A percentile compares a stretch with the other conserved stretches of the same genome.
phyloP scores from a whole-genome alignment of 2,113 vertebrate species.

The Pluvialis apricaria region DNA sequence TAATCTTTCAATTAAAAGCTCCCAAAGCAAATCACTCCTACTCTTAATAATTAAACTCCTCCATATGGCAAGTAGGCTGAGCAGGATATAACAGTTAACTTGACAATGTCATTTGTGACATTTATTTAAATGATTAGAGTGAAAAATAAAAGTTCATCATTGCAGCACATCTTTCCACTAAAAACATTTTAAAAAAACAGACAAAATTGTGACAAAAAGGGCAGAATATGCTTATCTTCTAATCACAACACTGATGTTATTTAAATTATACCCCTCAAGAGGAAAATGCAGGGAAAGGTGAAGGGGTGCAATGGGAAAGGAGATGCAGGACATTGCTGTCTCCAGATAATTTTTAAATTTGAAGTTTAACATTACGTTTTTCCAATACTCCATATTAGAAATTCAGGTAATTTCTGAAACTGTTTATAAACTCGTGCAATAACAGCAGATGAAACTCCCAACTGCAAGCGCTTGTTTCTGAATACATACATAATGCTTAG shows the following conservation, averaged over 20 bases:
- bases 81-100: slow-evolving; percentile 35
- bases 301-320: not conserved
- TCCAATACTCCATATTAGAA: not conserved
- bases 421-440: not conserved
- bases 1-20: slow-evolving; percentile 57
- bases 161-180: not conserved
- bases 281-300: not conserved
- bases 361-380: not conserved
- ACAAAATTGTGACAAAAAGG: not conserved
- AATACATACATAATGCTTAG: not conserved
- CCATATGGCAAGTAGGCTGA: slow-evolving; percentile 61
- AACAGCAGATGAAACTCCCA: not conserved
- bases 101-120: slow-evolving; percentile 42
- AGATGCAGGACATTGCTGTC: not conserved
- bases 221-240: not conserved
- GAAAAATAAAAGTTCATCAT: not conserved
- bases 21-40: slow-evolving; percentile 60
- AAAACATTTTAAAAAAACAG: not conserved
- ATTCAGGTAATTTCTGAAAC: not conserved
- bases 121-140: not conserved
- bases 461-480: not conserved
- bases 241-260: not conserved
- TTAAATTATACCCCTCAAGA: not conserved
- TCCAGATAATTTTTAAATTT: not conserved
- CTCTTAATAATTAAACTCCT: slow-evolving; percentile 60